Conservation (phyloP, 92 coral and sea anemone species). For the Heliopora coerulea region DNA sequence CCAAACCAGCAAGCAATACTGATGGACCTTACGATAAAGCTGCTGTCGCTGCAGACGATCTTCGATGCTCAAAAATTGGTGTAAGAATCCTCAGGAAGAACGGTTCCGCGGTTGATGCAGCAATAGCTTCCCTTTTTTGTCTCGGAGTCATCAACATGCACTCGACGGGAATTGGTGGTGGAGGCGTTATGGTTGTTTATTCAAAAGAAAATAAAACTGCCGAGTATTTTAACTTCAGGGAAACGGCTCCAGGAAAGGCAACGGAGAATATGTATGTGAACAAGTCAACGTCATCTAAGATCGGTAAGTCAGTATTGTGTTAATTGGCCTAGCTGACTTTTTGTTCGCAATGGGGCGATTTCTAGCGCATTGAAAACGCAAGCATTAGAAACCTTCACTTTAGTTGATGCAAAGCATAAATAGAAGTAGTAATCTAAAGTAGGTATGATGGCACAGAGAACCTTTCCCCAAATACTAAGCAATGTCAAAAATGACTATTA, state of each 20-base stretch:
- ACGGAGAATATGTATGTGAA: slow-evolving; percentile 71
- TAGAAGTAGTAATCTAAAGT: too few species aligned
- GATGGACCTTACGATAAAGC: slow-evolving; percentile 65
- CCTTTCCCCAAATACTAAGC: too few species aligned
- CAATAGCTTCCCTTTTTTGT: slow-evolving; percentile 77
- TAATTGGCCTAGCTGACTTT: too few species aligned
- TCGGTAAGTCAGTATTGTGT: slow-evolving; percentile 73
- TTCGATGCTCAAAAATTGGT: slow-evolving; percentile 75
- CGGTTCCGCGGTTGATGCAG: slow-evolving; percentile 90
- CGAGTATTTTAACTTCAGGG: slow-evolving; percentile 77
- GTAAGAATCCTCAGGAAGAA: slow-evolving; percentile 68
- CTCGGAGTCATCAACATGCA: slow-evolving; percentile 93
- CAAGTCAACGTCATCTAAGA: slow-evolving; percentile 56
- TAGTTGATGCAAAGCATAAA: too few species aligned
- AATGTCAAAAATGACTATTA: too few species aligned
- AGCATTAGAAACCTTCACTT: too few species aligned
- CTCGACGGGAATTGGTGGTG: slow-evolving; percentile 97
- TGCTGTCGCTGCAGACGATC: slow-evolving; percentile 71
- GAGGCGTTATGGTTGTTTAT: slow-evolving; percentile 91
- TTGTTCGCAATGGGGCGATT: too few species aligned
- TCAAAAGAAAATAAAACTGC: slow-evolving; percentile 42
- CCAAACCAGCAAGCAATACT: slow-evolving; percentile 8
- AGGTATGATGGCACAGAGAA: too few species aligned
- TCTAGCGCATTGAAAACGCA: too few species aligned
- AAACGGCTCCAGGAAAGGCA: slow-evolving; percentile 75